Percentiles rank a stretch among this genome's conserved stretches.
Evolutionary conservation across 2,113 vertebrate species (phyloP).

Genomic region (Acrocephalus kingi): DNA sequence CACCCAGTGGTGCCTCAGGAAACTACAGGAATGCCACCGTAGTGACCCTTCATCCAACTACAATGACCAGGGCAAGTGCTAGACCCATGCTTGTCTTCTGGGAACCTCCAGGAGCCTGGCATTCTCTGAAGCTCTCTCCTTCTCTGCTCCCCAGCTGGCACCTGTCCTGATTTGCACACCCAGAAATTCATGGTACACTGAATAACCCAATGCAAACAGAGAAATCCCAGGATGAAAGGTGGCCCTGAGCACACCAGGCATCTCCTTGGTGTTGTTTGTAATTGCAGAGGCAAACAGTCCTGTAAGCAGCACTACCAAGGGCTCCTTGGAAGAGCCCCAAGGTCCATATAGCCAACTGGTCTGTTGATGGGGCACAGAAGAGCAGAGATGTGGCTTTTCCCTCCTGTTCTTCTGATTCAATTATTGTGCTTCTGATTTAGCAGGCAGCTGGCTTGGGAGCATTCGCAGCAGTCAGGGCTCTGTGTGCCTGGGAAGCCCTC

Average conservation of each 20-base stretch:
- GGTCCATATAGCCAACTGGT: background rate
- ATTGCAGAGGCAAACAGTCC: background rate
- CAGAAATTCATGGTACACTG: constrained; percentile 13
- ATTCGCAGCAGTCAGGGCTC: background rate
- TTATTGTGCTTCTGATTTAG: background rate
- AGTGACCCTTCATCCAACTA: background rate
- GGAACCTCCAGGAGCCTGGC: fast-evolving
- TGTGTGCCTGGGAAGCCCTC: background rate
- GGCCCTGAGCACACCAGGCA: background rate
- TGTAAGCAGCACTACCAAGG: background rate
- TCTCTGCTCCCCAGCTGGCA: background rate
- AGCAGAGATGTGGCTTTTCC: background rate
- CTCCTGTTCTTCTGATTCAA: background rate
- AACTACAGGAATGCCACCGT: background rate
- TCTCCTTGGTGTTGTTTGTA: background rate
- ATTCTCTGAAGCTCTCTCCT: background rate
- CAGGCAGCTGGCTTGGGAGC: background rate
- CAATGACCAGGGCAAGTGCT: background rate
- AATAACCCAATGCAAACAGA: background rate
- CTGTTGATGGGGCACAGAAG: background rate
- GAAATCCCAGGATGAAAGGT: background rate
- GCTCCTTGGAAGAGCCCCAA: background rate
- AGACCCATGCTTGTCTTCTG: background rate
- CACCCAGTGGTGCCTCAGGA: background rate
- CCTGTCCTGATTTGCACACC: fast-evolving